Evolutionary conservation across 2,797 vertebrate species (phyloP), one percentile per base, ranked within the genome.

Genomic region (Enoplosus armatus): DNA sequence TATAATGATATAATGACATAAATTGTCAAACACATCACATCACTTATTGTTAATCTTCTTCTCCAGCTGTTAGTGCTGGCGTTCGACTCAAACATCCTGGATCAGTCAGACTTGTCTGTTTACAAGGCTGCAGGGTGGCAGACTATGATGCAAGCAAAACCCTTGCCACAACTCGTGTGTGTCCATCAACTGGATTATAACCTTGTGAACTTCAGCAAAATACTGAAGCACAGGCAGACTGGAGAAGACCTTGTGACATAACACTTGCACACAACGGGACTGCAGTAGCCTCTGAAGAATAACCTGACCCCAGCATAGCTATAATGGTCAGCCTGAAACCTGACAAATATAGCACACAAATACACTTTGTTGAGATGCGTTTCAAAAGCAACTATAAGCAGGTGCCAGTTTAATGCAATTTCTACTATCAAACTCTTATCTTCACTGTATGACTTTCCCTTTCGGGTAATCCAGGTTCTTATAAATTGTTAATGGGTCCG

Each of bases 401-500:
- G 5, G 12, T 66, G 53, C 62, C 45, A 72, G 22, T 55, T 63
- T 65, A 54, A 60, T 59, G 37, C 39, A 14, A 24, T 61, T 26
- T 58, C n/a, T 41, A 39, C 31, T 18, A 56, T 59, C 45, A 43
- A 61, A 58, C 9, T 66, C 11, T 15, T 50, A 18, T 29, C 27
- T 5, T 77, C 53, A 50, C 51, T 71, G 67, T 77, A 24, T 59
- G 75, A 41, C 45, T 62, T 62, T 37, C 4, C 37, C 22, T 79
- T 73, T 63, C 24, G 15, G 65, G 55, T 60, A 67, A 83, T 83
- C 50, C 63, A 45, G 61, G 72, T 72, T 82, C 83, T 86, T 68
- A 74, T 84, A 56, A 87, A 90, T 83, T 82, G 54, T 87, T 87
- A 83, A 87, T 85, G 68, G 15, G 8, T 54, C 61, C 39, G 72